Conservation (phyloP, 2,888 invertebrate genomes). For the Drosophila mimetica region DNA sequence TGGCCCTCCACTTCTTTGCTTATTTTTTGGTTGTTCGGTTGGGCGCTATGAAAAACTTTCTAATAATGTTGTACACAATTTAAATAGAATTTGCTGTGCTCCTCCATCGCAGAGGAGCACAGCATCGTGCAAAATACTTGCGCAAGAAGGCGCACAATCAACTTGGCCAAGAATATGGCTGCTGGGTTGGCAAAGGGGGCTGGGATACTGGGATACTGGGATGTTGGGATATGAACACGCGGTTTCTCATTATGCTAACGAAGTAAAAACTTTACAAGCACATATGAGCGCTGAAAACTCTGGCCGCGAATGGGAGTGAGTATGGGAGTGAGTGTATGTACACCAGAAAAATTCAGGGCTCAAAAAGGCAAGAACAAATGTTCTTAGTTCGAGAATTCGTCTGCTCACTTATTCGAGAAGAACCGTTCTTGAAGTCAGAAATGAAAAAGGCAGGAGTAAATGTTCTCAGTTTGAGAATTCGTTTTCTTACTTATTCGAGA, state of each 20-base stretch:
- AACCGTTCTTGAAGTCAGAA: no score
- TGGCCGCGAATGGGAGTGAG: background rate
- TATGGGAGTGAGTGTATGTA: background rate
- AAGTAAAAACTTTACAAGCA: slow-evolving; percentile 82
- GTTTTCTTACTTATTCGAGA: no score
- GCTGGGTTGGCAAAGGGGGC: background rate
- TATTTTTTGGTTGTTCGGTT: slow-evolving; percentile 4
- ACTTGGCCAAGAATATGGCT: slow-evolving; percentile 59
- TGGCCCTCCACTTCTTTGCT: background rate
- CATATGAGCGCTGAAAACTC: slow-evolving; percentile 60
- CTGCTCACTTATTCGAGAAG: no score
- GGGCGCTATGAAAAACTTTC: slow-evolving; percentile 78
- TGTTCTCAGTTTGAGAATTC: no score
- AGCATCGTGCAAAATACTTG: slow-evolving; percentile 60
- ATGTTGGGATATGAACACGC: slow-evolving; percentile 75
- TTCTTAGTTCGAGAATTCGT: no score
- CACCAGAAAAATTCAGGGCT: no score
- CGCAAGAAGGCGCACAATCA: slow-evolving; percentile 60
- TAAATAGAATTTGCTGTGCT: slow-evolving; percentile 82
- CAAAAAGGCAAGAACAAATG: no score
- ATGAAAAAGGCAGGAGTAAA: no score
- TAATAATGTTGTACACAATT: slow-evolving; percentile 84
- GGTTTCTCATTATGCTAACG: slow-evolving; percentile 83
- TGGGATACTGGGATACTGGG: slow-evolving; percentile 15
- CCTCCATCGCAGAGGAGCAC: slow-evolving; percentile 1